Base-by-base conservation (phyloP, 2,888 invertebrate genomes). In the Parnassius apollo region DNA sequence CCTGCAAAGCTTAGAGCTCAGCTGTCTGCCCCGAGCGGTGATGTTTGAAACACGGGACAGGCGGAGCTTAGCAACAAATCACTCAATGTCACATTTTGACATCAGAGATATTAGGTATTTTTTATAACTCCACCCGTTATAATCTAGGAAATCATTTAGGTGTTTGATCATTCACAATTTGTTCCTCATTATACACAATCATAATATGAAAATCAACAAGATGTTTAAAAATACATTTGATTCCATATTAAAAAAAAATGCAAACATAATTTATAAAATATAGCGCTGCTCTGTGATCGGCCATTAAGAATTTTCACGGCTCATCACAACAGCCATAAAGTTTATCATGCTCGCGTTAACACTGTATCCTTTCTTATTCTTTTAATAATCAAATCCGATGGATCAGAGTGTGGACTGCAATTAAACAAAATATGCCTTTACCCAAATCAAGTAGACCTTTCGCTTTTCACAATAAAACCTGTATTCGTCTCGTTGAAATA, bases 11-110 rank as follows among this genome's bases (percentile, higher is more conserved):
- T 88, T 87, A 85, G 83, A 84, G 86, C 89, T 91, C 90, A 91
- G 91, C 91, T 91, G 91, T 91, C 91, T 88, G 85, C 86, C 79
- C 83, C 78, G 82, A 83, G 88, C 91, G 88, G 88, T 91, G 92
- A 92, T 92, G 92, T 92, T 92, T 92, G 92, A 92, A 92, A 92
- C 92, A 88, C 90, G 87, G 92, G 92, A 92, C 92, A 91, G 92
- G 92, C 92, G 92, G 92, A 88, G 92, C 92, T 91, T 91, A 91
- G 90, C 92, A 86, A 92, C 92, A 92, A 92, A 92, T 92, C 92
- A 92, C 92, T 92, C 92, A 92, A 87, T 89, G 92, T 92, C 92
- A 92, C 90, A 86, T 92, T 92, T 92, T 92, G 92, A 92, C 92
- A 89, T 90, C 91, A 91, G 91, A 92, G 92, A 92, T 92, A 92